Evolutionary conservation across 2,888 invertebrate genomes (phyloP), one percentile per base, ranked within the genome.

Genomic region (Acanthosepion pharaonis): DNA sequence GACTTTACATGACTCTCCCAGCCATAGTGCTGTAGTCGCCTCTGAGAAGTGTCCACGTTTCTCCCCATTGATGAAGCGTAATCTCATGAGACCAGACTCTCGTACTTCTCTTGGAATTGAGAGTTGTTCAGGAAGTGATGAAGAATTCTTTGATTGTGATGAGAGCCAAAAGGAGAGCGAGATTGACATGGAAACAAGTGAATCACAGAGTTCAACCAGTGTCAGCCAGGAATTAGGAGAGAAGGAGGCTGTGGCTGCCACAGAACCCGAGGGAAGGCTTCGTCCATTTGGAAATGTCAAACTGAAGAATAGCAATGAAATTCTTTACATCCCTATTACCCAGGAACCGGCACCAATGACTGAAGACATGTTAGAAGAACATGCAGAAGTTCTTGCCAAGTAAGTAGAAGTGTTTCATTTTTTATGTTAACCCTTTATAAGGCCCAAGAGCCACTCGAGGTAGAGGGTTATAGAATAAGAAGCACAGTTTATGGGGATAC

Each of bases 301-400:
- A 95, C 97, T 99, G 94, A 97, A 98, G 59, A 95, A 96, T 96
- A 98, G 98, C 0, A 98, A 98, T 6, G 98, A 98, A 96, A 98
- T 98, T 91, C 98, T 99, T 94, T 99, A 98, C 97, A 98, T 99
- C 95, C 99, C 99, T 0, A 97, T 98, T 48, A 99, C 99, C 0
- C 98, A 98, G 98, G 99, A 99, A 96, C 98, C 99, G 0, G 98
- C 99, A 9, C 99, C 99, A 25, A 99, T 99, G 98, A 99, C 99
- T 1, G 99, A 99, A 97, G 99, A 99, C 97, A 99, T 99, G 97
- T 97, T 99, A 95, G 99, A 99, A 97, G 99, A 99, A 97, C 99
- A 99, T 97, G 98, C 99, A 0, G 98, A 99, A 97, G 98, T 99
- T 94, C 98, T 99, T 98, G 98, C 99, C 94, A 98, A 97, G 97